phyloP scores from a whole-genome alignment of 1,140 invertebrate genomes.

The Heliconius congener region DNA sequence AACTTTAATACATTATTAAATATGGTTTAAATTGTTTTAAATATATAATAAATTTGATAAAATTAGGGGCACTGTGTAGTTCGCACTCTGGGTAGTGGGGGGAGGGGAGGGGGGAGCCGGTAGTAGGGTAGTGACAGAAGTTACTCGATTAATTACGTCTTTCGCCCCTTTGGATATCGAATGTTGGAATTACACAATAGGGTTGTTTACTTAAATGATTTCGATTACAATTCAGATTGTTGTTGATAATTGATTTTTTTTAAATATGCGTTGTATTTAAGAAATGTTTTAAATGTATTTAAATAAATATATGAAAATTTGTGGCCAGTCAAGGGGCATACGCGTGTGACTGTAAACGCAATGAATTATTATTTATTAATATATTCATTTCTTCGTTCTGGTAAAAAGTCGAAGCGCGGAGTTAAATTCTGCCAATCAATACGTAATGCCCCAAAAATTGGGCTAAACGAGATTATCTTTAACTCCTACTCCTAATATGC shows the following conservation, averaged over 20 bases:
- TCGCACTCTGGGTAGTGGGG: constrained; percentile 31
- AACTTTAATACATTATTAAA: constrained; percentile 34
- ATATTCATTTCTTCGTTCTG: too few species aligned
- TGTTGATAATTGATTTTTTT: constrained; percentile 32
- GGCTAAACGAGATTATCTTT: too few species aligned
- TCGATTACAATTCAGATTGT: constrained; percentile 43
- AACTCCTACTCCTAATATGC: too few species aligned
- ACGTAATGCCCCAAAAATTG: too few species aligned
- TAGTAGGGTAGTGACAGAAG: constrained; percentile 60
- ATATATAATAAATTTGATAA: constrained; percentile 40
- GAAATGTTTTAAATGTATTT: background rate
- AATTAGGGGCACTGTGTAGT: constrained; percentile 50
- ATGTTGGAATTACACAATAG: constrained; percentile 58
- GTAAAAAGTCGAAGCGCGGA: too few species aligned
- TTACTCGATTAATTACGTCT: constrained; percentile 72
- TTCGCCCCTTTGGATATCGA: constrained; percentile 62
- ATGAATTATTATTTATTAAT: too few species aligned
- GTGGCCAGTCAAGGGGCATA: too few species aligned
- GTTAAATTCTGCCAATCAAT: too few species aligned
- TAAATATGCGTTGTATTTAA: too few species aligned
- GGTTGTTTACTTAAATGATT: constrained; percentile 63
- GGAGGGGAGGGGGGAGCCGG: constrained; percentile 37
- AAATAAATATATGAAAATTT: background rate
- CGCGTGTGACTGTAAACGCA: too few species aligned
- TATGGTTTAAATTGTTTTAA: constrained; percentile 42